phyloP scores from a whole-genome alignment of 2,797 vertebrate genomes.

The Thripadectes ignobilis region DNA sequence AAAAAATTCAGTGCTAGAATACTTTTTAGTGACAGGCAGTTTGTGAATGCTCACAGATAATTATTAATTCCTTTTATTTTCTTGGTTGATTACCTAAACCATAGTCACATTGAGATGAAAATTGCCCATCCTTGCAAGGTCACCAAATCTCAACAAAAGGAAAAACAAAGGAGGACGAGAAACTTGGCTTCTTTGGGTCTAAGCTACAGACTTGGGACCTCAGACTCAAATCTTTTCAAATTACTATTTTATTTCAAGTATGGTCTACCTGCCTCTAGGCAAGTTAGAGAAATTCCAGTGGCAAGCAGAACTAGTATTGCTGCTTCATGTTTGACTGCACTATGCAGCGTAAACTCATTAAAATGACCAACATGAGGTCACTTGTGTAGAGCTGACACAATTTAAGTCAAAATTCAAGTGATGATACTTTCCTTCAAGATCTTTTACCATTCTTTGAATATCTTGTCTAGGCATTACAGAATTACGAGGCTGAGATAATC shows the following conservation, averaged over 20 bases:
- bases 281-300: background rate
- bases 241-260: background rate
- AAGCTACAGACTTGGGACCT: background rate
- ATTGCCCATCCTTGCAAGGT: accelerated
- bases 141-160: background rate
- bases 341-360: background rate
- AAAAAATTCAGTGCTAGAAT: background rate
- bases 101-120: background rate
- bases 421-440: background rate
- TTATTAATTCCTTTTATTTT: background rate
- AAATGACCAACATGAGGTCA: background rate
- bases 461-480: background rate
- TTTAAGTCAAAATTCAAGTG: background rate
- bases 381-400: background rate
- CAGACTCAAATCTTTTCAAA: background rate
- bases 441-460: background rate
- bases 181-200: background rate
- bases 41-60: background rate
- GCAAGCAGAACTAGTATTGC: background rate
- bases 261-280: background rate
- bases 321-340: background rate
- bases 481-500: background rate
- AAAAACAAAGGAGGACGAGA: background rate
- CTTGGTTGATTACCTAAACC: background rate
- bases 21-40: background rate